Base-by-base conservation (phyloP, 1,140 invertebrate genomes). In the Drosophila seguyi region DNA sequence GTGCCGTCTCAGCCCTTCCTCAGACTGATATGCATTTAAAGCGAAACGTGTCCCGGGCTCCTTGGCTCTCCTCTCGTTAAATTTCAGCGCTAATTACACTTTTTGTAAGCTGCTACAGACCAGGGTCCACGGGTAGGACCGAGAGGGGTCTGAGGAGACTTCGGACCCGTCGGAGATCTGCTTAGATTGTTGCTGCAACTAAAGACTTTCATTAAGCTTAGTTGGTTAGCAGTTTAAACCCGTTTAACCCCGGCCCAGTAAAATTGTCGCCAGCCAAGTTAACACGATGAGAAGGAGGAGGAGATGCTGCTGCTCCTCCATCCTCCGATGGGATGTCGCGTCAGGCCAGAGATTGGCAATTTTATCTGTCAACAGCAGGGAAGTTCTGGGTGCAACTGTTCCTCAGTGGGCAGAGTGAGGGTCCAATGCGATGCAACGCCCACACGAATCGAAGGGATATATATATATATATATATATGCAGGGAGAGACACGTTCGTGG, bases 141-240 rank as follows among this genome's bases (percentile, higher is more conserved):
- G n/a, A n/a, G n/a, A n/a, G n/a, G n/a, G n/a, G n/a, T n/a, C n/a
- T n/a, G n/a, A n/a, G n/a, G n/a, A n/a, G n/a, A n/a, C n/a, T n/a
- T n/a, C n/a, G n/a, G n/a, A 39, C 50, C 57, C 31, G 50, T 42
- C 36, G 41, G 38, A 78, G 66, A 78, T 78, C 66, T 73, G 74
- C 79, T 84, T 68, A 50, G 75, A 74, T 82, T 74, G 68, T 47
- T 59, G 60, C 55, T 48, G 48, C 52, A 63, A 77, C 84, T 90
- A 85, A 88, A 90, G 85, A 90, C 85, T 90, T 90, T 90, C 85
- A 90, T 81, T 90, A 81, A 78, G 81, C 85, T 90, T 81, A 79
- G 69, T 80, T 83, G 73, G 62, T 42, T 55, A 78, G 69, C 75
- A 74, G 80, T 67, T 88, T 90, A 90, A 90, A 90, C 85, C 48